Base-by-base conservation (phyloP, 2,888 invertebrate genomes). In the Flabesymbios commensalis region DNA sequence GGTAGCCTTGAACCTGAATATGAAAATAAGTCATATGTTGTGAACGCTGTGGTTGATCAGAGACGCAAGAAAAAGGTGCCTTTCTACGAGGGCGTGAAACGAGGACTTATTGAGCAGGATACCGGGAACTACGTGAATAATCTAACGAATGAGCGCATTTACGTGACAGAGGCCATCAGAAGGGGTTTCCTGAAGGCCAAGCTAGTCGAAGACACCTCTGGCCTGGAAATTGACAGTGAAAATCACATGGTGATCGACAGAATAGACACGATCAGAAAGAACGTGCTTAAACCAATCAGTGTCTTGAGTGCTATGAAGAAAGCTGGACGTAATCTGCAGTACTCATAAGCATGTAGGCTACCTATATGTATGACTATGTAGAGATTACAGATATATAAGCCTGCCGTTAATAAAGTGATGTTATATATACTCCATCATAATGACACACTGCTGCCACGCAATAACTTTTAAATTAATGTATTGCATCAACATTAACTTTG, bases 241-340 rank as follows among this genome's bases (percentile, higher is more conserved):
- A 79, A 79, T 67, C 71, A 70, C 48, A 75, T 80, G 26, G 75
- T 80, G 1, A 72, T 79, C 0, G 73, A 77, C 59, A 71, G 73
- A 53, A 58, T 78, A n/a, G 72, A 74, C 17, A 68, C 64, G 29
- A 74, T 76, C 22, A 68, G 72, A 60, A 64, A 72, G 29, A 78
- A 75, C 45, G 64, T 68, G 7, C 28, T 49, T 14, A 49, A 49
- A 31, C 7, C 29, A 7, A 22, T 49, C 14, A 32, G 49, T 14
- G 49, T 49, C 31, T 29, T 49, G 29, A 49, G 22, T 7, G 49
- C 49, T 22, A 29, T 49, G 29, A 49, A 49, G 49, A 7, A 31
- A 14, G 49, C 49, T 5, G 29, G n/a, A n/a, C n/a, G n/a, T n/a
- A n/a, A n/a, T n/a, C n/a, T n/a, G n/a, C n/a, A n/a, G n/a, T n/a